phyloP scores from a whole-genome alignment of 2,113 vertebrate species.

The Chaetodon trifascialis region DNA sequence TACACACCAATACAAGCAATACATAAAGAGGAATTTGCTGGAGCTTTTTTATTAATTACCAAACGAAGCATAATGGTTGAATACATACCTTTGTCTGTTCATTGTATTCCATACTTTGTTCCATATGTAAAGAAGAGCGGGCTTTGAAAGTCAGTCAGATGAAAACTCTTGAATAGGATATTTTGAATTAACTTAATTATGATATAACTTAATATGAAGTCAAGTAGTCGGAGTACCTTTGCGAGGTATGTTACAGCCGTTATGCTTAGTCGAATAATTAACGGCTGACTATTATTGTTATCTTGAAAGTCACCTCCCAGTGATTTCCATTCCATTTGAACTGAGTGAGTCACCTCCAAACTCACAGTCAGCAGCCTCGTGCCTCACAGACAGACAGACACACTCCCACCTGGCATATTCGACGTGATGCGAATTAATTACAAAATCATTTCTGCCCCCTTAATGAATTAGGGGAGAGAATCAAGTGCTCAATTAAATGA shows the following conservation, averaged over 20 bases:
- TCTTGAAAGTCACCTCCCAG: slow-evolving; percentile 63
- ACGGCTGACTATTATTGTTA: slow-evolving; percentile 35
- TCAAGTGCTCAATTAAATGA: slow-evolving; percentile 85
- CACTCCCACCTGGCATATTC: slow-evolving; percentile 70
- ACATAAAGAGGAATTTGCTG: not conserved
- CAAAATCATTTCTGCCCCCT: slow-evolving; percentile 73
- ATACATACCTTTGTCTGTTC: not conserved
- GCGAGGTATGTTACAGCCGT: slow-evolving; percentile 25
- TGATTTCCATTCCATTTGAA: slow-evolving; percentile 58
- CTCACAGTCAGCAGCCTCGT: slow-evolving; percentile 50
- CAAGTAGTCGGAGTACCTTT: slow-evolving; percentile 10
- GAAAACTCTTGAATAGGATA: slow-evolving; percentile 21
- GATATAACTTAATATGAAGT: slow-evolving; percentile 19
- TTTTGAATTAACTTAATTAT: slow-evolving; percentile 28
- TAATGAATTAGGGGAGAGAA: slow-evolving; percentile 80
- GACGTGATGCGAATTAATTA: slow-evolving; percentile 76
- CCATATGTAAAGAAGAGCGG: not conserved
- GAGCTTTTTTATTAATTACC: not conserved
- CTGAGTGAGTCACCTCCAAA: slow-evolving; percentile 71
- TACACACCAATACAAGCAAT: not conserved
- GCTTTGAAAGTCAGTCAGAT: slow-evolving; percentile 12
- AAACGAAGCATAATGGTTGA: not conserved
- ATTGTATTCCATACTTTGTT: not conserved
- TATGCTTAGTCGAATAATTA: slow-evolving; percentile 53
- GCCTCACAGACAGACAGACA: slow-evolving; percentile 49